Percentiles rank a stretch among this genome's conserved stretches.
These are phyloP conservation scores for Drosophila funebris DNA, from an alignment of 1,140 invertebrate genomes.

Conservation along the genomic window DNA sequence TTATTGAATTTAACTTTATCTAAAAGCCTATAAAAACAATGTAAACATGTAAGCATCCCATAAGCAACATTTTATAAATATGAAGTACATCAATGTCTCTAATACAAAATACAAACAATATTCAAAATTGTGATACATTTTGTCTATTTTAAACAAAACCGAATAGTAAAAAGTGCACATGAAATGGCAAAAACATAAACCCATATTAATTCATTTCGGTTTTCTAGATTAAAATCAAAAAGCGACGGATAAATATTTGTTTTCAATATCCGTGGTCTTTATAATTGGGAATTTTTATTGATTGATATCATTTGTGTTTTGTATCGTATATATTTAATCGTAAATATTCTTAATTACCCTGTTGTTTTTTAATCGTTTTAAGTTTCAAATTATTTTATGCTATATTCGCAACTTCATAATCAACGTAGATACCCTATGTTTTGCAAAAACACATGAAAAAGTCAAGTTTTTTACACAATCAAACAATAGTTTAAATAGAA, in stretches of 20 bases:
- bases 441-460: slow-evolving; percentile 8
- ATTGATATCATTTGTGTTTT: slow-evolving; percentile 11
- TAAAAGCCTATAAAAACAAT: slow-evolving; percentile 43
- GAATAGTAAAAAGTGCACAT: slow-evolving; percentile 45
- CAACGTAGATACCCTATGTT: slow-evolving; percentile 1
- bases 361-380: slow-evolving; percentile 17
- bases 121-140: slow-evolving; percentile 81
- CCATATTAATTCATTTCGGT: slow-evolving; percentile 22
- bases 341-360: slow-evolving; percentile 13
- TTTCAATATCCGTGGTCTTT: slow-evolving; percentile 46
- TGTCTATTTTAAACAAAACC: slow-evolving; percentile 59
- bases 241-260: slow-evolving; percentile 65
- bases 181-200: slow-evolving; percentile 15
- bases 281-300: slow-evolving; percentile 4
- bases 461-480: slow-evolving; percentile 31
- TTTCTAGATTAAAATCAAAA: slow-evolving; percentile 29
- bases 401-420: slow-evolving; percentile 2
- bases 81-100: slow-evolving; percentile 25
- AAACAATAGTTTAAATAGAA: slow-evolving; percentile 54
- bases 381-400: slow-evolving; percentile 5
- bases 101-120: slow-evolving; percentile 41
- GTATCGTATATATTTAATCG: slow-evolving; percentile 8
- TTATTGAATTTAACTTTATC: slow-evolving; percentile 56
- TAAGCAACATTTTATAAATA: slow-evolving; percentile 12
- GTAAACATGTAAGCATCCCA: slow-evolving; percentile 38